These are phyloP conservation scores for Phalacrocorax brasilianus DNA, from an alignment of 2,113 vertebrate species.

Conservation along the genomic window DNA sequence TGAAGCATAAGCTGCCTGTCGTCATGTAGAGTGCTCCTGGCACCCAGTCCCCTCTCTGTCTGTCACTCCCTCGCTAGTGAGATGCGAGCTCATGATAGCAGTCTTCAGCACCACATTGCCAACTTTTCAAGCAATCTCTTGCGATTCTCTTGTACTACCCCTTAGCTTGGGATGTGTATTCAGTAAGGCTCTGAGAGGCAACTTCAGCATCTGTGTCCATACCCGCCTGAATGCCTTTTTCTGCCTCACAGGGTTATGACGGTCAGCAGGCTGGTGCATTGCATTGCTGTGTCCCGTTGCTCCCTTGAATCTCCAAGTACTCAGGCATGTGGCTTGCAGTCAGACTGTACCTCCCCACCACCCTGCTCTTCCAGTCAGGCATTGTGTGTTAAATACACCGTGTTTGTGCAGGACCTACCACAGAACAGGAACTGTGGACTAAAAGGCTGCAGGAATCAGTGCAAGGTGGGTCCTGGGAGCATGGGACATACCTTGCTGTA, in stretches of 20 bases:
- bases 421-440: background rate
- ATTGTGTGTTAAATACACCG: too few relatives aligned
- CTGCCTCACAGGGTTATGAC: rapidly evolving
- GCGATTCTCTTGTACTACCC: background rate
- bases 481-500: background rate
- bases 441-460: background rate
- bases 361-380: background rate
- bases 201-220: background rate
- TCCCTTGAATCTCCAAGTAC: background rate
- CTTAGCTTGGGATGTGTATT: rapidly evolving
- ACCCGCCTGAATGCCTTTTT: background rate
- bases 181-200: background rate
- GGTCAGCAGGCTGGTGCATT: background rate
- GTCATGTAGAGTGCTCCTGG: background rate
- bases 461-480: background rate
- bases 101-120: background rate
- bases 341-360: background rate
- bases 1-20: background rate
- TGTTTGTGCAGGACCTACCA: background rate
- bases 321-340: too few relatives aligned
- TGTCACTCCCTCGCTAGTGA: background rate
- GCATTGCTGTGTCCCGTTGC: rapidly evolving
- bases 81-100: background rate
- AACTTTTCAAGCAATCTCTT: background rate
- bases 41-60: background rate